These are phyloP conservation scores for Tetrapedia diversipes DNA, from an alignment of 2,888 invertebrate species.

Conservation along the genomic window DNA sequence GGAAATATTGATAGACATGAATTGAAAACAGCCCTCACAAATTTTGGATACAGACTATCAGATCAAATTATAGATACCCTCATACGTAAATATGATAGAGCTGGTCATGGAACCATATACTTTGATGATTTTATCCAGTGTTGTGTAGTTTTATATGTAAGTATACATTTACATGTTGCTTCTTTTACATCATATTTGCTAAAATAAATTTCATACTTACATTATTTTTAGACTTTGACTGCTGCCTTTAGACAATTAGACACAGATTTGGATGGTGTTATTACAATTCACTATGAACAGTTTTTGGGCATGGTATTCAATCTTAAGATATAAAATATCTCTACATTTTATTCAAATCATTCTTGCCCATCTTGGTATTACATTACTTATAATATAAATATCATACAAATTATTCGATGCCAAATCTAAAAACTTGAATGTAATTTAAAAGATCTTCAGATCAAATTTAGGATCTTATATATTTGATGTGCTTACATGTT, in stretches of 20 bases:
- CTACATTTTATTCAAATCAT: not conserved
- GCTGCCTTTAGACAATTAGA: constrained; percentile 94
- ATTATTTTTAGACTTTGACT: constrained; percentile 90
- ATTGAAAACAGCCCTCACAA: constrained; percentile 93
- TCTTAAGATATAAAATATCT: constrained; percentile 86
- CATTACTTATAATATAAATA: not conserved
- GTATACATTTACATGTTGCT: constrained; percentile 84
- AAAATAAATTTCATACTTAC: not conserved
- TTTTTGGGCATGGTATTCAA: constrained; percentile 96
- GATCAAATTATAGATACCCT: constrained; percentile 92
- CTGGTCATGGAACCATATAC: constrained; percentile 94
- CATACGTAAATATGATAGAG: constrained; percentile 96
- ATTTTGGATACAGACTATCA: constrained; percentile 95
- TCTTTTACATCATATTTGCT: no score
- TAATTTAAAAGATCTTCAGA: constrained; percentile 21
- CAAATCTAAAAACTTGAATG: constrained; percentile 39
- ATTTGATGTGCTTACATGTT: constrained; percentile 4
- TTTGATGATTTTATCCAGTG: constrained; percentile 99
- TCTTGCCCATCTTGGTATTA: constrained; percentile 30
- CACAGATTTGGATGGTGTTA: constrained; percentile 96
- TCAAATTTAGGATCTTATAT: constrained; percentile 7
- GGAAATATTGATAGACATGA: constrained; percentile 96
- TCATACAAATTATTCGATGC: constrained; percentile 33
- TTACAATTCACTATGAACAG: constrained; percentile 97
- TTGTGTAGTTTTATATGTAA: constrained; percentile 95